Percentiles rank a stretch among this genome's conserved stretches.
These are phyloP conservation scores for Serranus cabrilla DNA, from an alignment of 2,797 vertebrate genomes.

Conservation along the genomic window DNA sequence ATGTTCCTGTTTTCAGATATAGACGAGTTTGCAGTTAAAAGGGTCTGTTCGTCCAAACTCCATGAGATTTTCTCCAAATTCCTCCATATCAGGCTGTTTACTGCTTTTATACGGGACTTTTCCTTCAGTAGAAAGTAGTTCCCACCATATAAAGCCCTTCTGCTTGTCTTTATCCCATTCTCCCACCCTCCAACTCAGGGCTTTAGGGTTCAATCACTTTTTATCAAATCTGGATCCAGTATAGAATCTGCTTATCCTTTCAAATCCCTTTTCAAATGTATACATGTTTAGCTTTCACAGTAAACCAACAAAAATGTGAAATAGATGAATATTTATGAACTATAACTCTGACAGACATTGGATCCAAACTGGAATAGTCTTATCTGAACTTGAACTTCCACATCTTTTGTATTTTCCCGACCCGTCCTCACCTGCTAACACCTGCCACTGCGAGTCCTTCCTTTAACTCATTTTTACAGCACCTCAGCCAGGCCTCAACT, in stretches of 20 bases:
- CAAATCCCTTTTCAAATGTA: neutral
- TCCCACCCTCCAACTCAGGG: neutral
- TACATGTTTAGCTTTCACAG: neutral
- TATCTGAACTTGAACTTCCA: neutral
- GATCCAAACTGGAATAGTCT: neutral
- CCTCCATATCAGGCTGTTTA: neutral
- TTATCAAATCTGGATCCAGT: constrained; percentile 1
- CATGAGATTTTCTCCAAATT: neutral
- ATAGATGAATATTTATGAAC: too few relatives aligned
- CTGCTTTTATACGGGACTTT: neutral
- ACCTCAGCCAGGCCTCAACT: constrained; percentile 56
- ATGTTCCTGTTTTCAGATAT: neutral
- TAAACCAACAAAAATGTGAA: neutral
- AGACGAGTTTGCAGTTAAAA: constrained; percentile 6
- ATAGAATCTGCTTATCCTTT: neutral
- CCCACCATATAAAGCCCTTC: neutral
- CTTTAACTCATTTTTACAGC: constrained; percentile 39
- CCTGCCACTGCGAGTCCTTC: constrained; percentile 27
- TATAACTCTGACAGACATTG: too few relatives aligned
- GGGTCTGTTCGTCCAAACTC: neutral
- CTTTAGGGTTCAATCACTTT: neutral
- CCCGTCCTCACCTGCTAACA: constrained; percentile 40
- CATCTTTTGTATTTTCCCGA: neutral
- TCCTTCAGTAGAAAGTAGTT: neutral
- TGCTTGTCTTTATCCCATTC: neutral